Percentiles rank a stretch among this genome's conserved stretches.
Conservation (phyloP, 2,888 invertebrate genomes). For the Scaptodrosophila latifasciaeformis region DNA sequence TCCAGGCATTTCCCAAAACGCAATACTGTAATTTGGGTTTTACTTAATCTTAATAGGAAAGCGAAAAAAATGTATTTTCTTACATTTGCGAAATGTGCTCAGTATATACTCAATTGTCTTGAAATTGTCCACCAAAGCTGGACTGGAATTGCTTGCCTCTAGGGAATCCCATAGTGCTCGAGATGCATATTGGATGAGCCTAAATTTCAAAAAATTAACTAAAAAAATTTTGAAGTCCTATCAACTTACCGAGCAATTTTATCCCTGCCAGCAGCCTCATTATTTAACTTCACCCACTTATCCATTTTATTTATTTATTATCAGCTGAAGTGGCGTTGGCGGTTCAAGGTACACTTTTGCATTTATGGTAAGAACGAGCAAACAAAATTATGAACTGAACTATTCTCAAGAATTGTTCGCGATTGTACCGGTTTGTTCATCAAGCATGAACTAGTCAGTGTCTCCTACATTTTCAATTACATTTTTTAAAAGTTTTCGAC, state of each 20-base stretch:
- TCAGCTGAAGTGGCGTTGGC: constrained; percentile 28
- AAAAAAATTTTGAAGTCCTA: neutral
- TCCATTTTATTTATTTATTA: constrained; percentile 63
- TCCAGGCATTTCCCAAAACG: constrained; percentile 91
- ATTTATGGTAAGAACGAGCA: no score
- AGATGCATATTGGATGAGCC: constrained; percentile 88
- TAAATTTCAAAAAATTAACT: constrained; percentile 66
- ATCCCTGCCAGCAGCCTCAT: constrained; percentile 72
- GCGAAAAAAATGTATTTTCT: no score
- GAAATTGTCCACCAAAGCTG: constrained; percentile 82
- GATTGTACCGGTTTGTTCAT: neutral
- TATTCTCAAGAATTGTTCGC: no score
- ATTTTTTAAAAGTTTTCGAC: no score
- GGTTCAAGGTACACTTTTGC: constrained; percentile 55
- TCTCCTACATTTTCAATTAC: neutral
- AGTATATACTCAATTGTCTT: constrained; percentile 88
- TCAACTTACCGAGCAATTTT: constrained; percentile 71
- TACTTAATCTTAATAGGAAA: neutral
- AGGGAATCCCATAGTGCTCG: constrained; percentile 87
- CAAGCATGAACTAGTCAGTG: no score
- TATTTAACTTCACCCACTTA: constrained; percentile 71
- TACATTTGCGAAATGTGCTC: constrained; percentile 91
- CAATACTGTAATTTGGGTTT: constrained; percentile 80
- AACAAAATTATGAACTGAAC: no score
- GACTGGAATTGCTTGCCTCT: constrained; percentile 77